Base-by-base conservation (phyloP, 2,888 invertebrate species). In the Lysandra bellargus region DNA sequence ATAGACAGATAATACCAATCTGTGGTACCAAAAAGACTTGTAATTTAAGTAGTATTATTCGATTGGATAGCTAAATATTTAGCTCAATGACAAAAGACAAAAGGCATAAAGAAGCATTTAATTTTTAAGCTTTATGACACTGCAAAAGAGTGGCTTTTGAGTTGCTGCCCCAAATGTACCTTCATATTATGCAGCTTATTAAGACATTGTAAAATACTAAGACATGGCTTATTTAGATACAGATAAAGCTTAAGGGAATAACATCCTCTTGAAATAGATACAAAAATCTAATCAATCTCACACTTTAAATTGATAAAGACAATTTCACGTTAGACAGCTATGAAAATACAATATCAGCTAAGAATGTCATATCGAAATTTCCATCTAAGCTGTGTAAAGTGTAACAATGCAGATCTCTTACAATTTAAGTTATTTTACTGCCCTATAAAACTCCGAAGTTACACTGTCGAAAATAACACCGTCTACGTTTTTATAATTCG, bases 1-100 rank as follows among this genome's bases (percentile, higher is more conserved):
- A 23, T 86, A 86, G 30, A 85, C 84, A 75, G 80, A 84, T 81
- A 82, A 80, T 78, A 40, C 23, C 30, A 40, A 30, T 78, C 37
- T 79, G 73, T 74, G 78, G 53, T 57, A 72, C 3, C 30, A 40
- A 53, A n/a, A 60, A 57, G 23, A 79, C 23, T 73, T 73, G 60
- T 12, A 74, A 74, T 30, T 74, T 79, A 79, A 78, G 53, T 37
- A 40, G 49, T n/a, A 14, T 5, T n/a, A 69, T 69, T 69, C 33
- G 14, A 69, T 64, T 69, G 14, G 69, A 17, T 37, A 69, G 69
- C 69, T 37, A 17, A 37, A 17, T 14, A 12, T 14, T 14, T 69
- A 37, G 69, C 33, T 33, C 17, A 69, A 37, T 69, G 14, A 69
- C 1, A 30, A 64, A 64, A 61, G 6, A 23, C 7, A 64, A 69